Base-by-base conservation (phyloP, 2,888 invertebrate genomes). In the Noctua pronuba region DNA sequence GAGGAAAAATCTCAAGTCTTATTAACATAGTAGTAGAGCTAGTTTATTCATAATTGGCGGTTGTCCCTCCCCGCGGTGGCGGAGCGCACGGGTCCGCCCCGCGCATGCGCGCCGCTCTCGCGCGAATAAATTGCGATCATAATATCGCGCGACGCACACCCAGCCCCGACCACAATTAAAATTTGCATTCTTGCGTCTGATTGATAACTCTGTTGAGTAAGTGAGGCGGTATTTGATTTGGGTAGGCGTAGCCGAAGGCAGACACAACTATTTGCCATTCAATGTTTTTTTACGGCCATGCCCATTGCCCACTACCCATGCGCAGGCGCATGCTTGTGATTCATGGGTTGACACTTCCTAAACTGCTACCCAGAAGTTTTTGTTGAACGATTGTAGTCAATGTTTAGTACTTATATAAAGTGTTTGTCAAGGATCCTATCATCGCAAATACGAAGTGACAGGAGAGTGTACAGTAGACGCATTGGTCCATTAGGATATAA, bases 31-130 rank as follows among this genome's bases (percentile, higher is more conserved):
- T 92, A 92, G 96, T 94, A 92, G 90, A 95, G 94, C 96, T 95
- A 94, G 96, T 96, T 95, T 96, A 95, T 94, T 96, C 94, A 95
- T 96, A 96, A 96, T 95, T 96, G 95, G 92, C 93, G 92, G 94
- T 93, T 93, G 92, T 92, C 94, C 94, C 94, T 90, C 95, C 93
- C 92, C 85, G 91, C 88, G 91, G 77, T 81, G 82, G 55, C 89
- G 88, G 90, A 90, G 92, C 91, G 91, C 90, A 92, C 92, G 90
- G 88, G 83, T 88, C 93, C 93, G 92, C 92, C 92, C 92, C 91
- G 91, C 89, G 87, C 90, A 86, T 88, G 91, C 91, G 89, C 90
- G 64, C 73, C 90, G 86, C 86, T 86, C 87, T 88, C 89, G 91
- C 88, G 91, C 91, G 92, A 94, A 95, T 94, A 94, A 94, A 95